Evolutionary conservation across 2,113 vertebrate genomes (phyloP).

Genomic region (Oxyruncus cristatus): DNA sequence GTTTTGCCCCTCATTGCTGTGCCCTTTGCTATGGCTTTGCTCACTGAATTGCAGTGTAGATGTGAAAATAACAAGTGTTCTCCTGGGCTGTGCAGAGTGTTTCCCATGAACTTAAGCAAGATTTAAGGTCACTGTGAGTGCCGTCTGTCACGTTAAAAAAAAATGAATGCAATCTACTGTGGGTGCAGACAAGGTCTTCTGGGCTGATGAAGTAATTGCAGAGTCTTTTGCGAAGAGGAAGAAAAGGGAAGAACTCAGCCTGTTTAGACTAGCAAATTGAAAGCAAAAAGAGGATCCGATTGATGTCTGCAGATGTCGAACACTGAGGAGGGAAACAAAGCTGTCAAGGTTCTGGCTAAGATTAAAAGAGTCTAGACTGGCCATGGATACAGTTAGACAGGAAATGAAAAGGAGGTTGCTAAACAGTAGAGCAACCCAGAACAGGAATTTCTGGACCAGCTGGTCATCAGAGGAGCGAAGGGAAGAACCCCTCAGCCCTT

Average conservation of each 20-base stretch:
- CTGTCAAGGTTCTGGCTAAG: conserved; percentile 21
- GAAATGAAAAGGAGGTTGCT: conserved; percentile 33
- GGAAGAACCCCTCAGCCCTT: neutral
- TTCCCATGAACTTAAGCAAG: neutral
- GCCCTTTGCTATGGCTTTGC: neutral
- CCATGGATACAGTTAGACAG: conserved; percentile 36
- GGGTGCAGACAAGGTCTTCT: neutral
- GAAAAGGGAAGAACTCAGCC: neutral
- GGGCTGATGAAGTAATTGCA: neutral
- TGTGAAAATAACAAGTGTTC: neutral
- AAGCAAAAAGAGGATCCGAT: conserved; percentile 34
- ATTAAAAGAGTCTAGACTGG: conserved; percentile 33
- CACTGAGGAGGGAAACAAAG: neutral
- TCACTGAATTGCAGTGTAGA: neutral
- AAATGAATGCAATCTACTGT: neutral
- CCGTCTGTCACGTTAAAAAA: fast-evolving
- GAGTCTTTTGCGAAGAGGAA: neutral
- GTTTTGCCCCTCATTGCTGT: neutral
- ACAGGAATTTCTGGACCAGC: conserved; percentile 49
- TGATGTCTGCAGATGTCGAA: conserved; percentile 19
- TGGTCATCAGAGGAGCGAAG: neutral
- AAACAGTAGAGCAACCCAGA: neutral
- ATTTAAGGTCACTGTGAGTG: neutral
- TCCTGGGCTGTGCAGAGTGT: neutral
- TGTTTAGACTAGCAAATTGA: conserved; percentile 30